Percentiles rank a stretch among this genome's conserved stretches.
Conservation (phyloP, 2,797 vertebrate genomes). For the Enteromius argenteus region DNA sequence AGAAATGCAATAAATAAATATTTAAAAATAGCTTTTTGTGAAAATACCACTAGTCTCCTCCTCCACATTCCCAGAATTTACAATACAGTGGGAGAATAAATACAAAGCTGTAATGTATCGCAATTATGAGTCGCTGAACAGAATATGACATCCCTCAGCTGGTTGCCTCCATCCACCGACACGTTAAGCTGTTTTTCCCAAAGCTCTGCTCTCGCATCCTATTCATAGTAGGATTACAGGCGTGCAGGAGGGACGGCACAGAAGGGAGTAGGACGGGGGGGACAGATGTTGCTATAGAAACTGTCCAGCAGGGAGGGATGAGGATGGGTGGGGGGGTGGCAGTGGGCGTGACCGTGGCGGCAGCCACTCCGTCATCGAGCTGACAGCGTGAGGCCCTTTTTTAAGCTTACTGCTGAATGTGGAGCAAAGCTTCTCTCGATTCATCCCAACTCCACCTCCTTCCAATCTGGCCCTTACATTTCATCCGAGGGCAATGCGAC, state of each 20-base stretch:
- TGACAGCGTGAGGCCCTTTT: slow-evolving; percentile 31
- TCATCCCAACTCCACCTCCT: slow-evolving; percentile 7
- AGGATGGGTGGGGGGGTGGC: slow-evolving; percentile 22
- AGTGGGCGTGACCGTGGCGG: slow-evolving; percentile 16
- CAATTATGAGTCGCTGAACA: slow-evolving; percentile 33
- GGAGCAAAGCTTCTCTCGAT: not conserved
- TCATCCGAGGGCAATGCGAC: slow-evolving; percentile 12
- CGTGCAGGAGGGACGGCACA: slow-evolving; percentile 57
- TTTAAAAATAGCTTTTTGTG: slow-evolving; percentile 30
- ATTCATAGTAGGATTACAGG: slow-evolving; percentile 76
- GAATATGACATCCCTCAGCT: slow-evolving; percentile 66
- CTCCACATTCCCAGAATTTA: slow-evolving; percentile 26
- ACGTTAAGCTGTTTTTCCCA: slow-evolving; percentile 68
- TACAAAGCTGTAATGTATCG: slow-evolving; percentile 28
- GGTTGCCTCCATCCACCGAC: slow-evolving; percentile 70
- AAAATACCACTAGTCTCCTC: slow-evolving; percentile 43
- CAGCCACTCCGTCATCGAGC: slow-evolving; percentile 30
- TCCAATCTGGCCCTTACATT: slow-evolving; percentile 1
- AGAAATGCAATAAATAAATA: slow-evolving; percentile 4
- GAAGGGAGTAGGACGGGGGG: slow-evolving; percentile 50
- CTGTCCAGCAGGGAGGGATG: slow-evolving; percentile 58
- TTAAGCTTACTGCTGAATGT: slow-evolving; percentile 38
- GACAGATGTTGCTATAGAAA: slow-evolving; percentile 78
- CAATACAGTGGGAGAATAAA: slow-evolving; percentile 25
- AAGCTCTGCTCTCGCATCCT: slow-evolving; percentile 72